Percentiles rank a stretch among this genome's conserved stretches.
Conservation (phyloP, 2,797 vertebrate genomes). For the Astyanax mexicanus region DNA sequence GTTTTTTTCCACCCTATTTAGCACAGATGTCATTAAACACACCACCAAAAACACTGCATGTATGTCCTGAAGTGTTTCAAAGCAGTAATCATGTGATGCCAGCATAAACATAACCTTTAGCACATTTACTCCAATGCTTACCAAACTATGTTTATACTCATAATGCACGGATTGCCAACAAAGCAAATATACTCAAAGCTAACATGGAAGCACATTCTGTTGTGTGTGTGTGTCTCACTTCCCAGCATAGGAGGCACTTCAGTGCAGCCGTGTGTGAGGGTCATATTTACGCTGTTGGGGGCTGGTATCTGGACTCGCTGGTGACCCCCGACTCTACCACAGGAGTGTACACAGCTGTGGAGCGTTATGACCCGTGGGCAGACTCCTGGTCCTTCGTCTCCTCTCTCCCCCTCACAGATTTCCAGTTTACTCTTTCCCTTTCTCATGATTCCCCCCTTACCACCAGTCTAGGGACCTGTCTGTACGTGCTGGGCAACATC, state of each 20-base stretch:
- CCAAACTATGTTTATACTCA: neutral
- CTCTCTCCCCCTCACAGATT: slow-evolving; percentile 78
- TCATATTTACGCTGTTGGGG: slow-evolving; percentile 80
- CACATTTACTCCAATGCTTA: slow-evolving; percentile 4
- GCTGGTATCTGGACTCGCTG: slow-evolving; percentile 83
- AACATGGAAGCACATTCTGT: slow-evolving; percentile 29
- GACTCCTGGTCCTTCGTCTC: slow-evolving; percentile 81
- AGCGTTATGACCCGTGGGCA: slow-evolving; percentile 80
- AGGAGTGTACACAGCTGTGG: slow-evolving; percentile 79
- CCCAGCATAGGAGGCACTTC: slow-evolving; percentile 82
- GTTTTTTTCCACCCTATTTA: too few species aligned
- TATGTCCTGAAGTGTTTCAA: too few species aligned
- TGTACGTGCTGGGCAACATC: slow-evolving; percentile 80
- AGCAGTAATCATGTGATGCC: neutral
- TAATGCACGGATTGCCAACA: neutral
- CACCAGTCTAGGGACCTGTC: slow-evolving; percentile 66
- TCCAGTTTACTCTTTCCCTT: slow-evolving; percentile 80
- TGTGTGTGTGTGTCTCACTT: slow-evolving; percentile 31
- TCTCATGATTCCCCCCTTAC: slow-evolving; percentile 81
- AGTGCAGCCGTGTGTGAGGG: slow-evolving; percentile 78
- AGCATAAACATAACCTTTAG: slow-evolving; percentile 11
- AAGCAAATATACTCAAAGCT: neutral
- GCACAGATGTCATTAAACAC: too few species aligned
- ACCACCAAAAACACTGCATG: neutral
- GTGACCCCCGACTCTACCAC: slow-evolving; percentile 80